These are phyloP conservation scores for Euwallacea similis DNA, from an alignment of 1,140 invertebrate genomes.

Conservation along the genomic window DNA sequence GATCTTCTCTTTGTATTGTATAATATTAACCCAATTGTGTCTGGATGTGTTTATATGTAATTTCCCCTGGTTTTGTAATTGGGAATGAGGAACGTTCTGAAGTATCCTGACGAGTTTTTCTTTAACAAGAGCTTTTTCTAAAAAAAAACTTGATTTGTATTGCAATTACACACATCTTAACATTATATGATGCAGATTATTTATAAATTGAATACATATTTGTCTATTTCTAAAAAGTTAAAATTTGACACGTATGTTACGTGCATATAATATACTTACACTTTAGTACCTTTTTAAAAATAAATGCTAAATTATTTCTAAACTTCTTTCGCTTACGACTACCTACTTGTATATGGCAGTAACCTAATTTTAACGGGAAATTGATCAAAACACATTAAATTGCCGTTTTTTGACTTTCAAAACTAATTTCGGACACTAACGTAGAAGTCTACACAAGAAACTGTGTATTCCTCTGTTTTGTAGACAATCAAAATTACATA, in stretches of 20 bases:
- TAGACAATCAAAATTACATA: neutral
- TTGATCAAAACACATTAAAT: constrained; percentile 4
- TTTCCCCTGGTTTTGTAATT: no score
- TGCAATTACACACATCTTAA: constrained; percentile 14
- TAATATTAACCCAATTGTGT: neutral
- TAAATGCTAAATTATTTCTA: constrained; percentile 27
- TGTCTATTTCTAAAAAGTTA: constrained; percentile 6
- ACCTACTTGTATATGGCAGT: constrained; percentile 22
- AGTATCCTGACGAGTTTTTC: neutral
- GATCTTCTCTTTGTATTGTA: constrained; percentile 6
- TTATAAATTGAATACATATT: constrained; percentile 1
- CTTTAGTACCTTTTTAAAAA: constrained; percentile 21
- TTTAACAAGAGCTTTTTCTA: neutral
- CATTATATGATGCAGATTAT: constrained; percentile 3
- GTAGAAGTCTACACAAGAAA: no score
- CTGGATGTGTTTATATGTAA: neutral
- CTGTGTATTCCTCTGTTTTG: no score
- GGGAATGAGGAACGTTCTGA: no score
- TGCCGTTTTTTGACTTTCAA: no score
- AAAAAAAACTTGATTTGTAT: constrained; percentile 17
- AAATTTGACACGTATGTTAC: neutral
- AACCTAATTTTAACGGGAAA: constrained; percentile 8
- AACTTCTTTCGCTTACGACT: constrained; percentile 2
- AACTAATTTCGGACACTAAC: no score
- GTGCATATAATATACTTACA: constrained; percentile 16